Conservation (phyloP, 2,888 invertebrate genomes). For the Acanthosepion pharaonis region DNA sequence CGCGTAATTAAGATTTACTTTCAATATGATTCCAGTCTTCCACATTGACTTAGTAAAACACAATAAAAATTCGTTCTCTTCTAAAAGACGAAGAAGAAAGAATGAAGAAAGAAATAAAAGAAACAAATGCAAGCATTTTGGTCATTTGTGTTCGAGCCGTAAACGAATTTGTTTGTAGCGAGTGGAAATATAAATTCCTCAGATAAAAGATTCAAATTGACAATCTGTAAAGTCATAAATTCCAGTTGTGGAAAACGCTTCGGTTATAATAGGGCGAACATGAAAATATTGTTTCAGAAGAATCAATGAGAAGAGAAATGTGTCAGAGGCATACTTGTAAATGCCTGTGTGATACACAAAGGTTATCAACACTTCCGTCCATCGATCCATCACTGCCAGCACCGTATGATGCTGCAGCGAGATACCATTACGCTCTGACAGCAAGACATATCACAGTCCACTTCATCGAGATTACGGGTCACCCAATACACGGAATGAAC, state of each 20-base stretch:
- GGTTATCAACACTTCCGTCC: conserved; percentile 13
- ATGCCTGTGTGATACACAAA: not conserved
- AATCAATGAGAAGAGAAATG: conserved; percentile 33
- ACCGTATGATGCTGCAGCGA: not conserved
- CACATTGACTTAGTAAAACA: not conserved
- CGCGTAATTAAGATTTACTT: not conserved
- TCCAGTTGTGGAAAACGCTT: not conserved
- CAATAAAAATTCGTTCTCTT: not conserved
- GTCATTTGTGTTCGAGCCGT: not conserved
- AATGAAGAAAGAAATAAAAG: not conserved
- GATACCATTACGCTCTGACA: not conserved
- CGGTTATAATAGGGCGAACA: not conserved
- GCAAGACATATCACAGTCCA: conserved; percentile 33
- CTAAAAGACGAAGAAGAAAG: not conserved
- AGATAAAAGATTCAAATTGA: conserved; percentile 10
- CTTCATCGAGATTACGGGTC: conserved; percentile 33
- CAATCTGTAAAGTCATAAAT: not conserved
- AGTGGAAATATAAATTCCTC: not conserved
- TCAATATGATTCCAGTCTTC: not conserved
- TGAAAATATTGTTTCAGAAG: conserved; percentile 1
- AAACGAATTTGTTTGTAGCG: not conserved
- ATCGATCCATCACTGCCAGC: conserved; percentile 23
- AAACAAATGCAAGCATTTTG: not conserved
- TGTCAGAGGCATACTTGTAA: not conserved
- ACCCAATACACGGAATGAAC: conserved; percentile 33